Evolutionary conservation across 2,113 vertebrate species (phyloP), one percentile per base, ranked within the genome.

Genomic region (Genyomyrus donnyi): DNA sequence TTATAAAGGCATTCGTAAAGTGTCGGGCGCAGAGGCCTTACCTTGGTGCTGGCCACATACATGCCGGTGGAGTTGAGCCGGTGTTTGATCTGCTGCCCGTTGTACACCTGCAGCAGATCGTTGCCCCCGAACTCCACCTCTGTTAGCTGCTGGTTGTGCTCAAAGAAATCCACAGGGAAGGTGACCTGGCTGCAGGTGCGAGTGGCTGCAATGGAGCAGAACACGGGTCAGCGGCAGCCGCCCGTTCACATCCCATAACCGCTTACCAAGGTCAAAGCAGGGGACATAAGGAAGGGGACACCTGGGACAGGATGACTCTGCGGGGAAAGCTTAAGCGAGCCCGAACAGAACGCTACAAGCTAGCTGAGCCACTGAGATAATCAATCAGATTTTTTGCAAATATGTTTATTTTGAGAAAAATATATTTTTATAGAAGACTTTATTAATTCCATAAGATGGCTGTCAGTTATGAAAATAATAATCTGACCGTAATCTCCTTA

Each of bases 81-180:
- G 94, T 99, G 98, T 94, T 99, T 99, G 90, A 99, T 99, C 95
- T 99, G 98, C 93, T 99, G 98, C 45, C 97, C 98, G 0, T 99
- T 99, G 93, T 99, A 99, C 89, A 99, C 98, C 93, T 99, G 98
- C 89, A 99, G 94, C 89, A 99, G 96, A 92, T 99, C 98, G 11
- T 99, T 99, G 46, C 98, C 98, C 0, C 98, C 98, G 3, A 99
- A 99, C 93, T 99, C 98, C 91, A 99, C 98, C 1, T 99, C 98
- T 0, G 98, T 99, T 89, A 99, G 96, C 90, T 99, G 98, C 93
- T 99, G 98, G 95, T 99, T 99, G 95, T 99, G 98, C 90, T 99
- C 98, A 90, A 99, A 99, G 95, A 99, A 99, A 94, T 99, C 98
- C n/a, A 99, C 98, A 31, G 98, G 98, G 93, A 99, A 99, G n/a